Percentiles rank a stretch among this genome's conserved stretches.
These are phyloP conservation scores for Orussus abietinus DNA, from an alignment of 1,140 invertebrate genomes.

Conservation along the genomic window DNA sequence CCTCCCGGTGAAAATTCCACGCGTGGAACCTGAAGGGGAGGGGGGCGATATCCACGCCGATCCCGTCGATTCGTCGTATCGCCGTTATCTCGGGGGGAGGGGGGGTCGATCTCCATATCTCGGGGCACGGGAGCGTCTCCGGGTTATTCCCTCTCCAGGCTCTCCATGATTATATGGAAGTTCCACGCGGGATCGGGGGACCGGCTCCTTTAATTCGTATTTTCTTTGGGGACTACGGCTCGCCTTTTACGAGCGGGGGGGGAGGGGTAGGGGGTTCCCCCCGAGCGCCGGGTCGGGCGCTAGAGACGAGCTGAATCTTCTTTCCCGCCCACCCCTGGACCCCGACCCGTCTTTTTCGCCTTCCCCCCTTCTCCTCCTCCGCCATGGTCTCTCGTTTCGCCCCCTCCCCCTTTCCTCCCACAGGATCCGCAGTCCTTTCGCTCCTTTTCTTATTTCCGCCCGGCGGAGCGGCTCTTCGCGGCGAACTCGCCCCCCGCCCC, in stretches of 20 bases:
- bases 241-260: constrained; percentile 41
- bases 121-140: no score
- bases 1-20: no score
- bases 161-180: constrained; percentile 26
- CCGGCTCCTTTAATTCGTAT: constrained; percentile 41
- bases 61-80: no score
- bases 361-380: constrained; percentile 6
- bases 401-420: constrained; percentile 1
- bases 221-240: constrained; percentile 43
- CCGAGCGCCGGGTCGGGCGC: constrained; percentile 17
- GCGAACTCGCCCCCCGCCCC: neutral
- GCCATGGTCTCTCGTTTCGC: constrained; percentile 9
- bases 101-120: no score
- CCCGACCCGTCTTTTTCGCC: constrained; percentile 15
- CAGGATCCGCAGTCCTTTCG: constrained; percentile 2
- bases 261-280: no score
- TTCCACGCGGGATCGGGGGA: constrained; percentile 20
- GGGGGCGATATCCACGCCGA: no score
- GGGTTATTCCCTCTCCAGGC: no score
- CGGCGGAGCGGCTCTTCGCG: constrained; percentile 13
- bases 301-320: constrained; percentile 39
- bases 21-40: no score
- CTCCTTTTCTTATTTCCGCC: constrained; percentile 10
- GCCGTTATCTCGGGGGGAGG: no score
- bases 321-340: constrained; percentile 21